A percentile compares a stretch with the other conserved stretches of the same genome.
phyloP scores from a whole-genome alignment of 2,113 vertebrate genomes.

The Chrysochloris asiatica region DNA sequence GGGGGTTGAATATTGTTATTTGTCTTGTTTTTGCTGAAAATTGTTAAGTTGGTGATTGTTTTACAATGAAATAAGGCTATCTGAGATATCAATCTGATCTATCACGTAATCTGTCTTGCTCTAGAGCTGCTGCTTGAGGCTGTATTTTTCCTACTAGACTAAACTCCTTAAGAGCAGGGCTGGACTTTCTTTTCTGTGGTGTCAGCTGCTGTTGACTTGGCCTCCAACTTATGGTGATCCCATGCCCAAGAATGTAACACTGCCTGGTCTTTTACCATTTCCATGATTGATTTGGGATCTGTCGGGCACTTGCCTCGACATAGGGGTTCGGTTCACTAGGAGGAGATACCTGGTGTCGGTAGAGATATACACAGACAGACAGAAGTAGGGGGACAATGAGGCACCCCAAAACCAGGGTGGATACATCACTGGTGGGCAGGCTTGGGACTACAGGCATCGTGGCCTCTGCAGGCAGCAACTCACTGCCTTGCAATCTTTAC shows the following conservation, averaged over 20 bases:
- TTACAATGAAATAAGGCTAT: fast-evolving
- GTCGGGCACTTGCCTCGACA: no score
- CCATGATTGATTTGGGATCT: background rate
- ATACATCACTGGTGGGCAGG: no score
- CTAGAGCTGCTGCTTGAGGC: background rate
- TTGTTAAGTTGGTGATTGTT: background rate
- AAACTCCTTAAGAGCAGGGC: background rate
- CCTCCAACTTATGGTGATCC: background rate
- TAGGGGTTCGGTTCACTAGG: no score
- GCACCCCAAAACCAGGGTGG: no score
- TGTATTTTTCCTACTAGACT: background rate
- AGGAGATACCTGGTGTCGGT: no score
- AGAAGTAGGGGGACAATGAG: no score
- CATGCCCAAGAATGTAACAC: background rate
- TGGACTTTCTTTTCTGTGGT: background rate
- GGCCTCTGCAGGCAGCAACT: no score
- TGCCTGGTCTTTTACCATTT: no score
- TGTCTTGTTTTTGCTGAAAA: background rate
- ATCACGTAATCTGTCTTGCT: fast-evolving
- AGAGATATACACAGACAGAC: no score
- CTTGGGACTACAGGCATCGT: no score
- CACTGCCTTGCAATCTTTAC: no score
- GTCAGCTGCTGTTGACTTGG: background rate
- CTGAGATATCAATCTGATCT: background rate
- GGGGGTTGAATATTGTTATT: background rate